A percentile compares a stretch with the other conserved stretches of the same genome.
Evolutionary conservation across 2,888 invertebrate genomes (phyloP).

Genomic region (Selenia dentaria): DNA sequence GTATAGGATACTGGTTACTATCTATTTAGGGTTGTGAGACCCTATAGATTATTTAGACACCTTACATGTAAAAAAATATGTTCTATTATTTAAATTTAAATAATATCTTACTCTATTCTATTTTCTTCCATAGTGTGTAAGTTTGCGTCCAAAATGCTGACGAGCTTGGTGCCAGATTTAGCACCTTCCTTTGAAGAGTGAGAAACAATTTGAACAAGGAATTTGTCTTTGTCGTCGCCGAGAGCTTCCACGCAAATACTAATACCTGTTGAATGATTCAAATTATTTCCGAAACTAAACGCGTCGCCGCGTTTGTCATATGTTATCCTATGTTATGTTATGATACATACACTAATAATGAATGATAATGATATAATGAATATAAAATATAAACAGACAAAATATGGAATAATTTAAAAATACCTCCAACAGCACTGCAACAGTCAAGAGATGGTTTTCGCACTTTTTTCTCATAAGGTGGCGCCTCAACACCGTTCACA

Average conservation of each 20-base stretch:
- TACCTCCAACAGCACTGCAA: constrained; percentile 78
- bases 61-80: too few species aligned
- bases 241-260: constrained; percentile 72
- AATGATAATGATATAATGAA: too few species aligned
- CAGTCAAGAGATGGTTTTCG: constrained; percentile 71
- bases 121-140: constrained; percentile 88
- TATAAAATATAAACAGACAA: neutral
- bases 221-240: constrained; percentile 77
- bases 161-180: constrained; percentile 84
- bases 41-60: too few species aligned
- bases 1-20: too few species aligned
- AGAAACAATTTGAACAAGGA: constrained; percentile 85
- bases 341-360: too few species aligned
- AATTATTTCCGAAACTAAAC: too few species aligned
- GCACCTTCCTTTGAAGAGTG: constrained; percentile 83
- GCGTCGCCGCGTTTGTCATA: too few species aligned
- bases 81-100: too few species aligned
- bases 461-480: constrained; percentile 57
- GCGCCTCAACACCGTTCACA: constrained; percentile 49
- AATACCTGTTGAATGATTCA: constrained; percentile 55
- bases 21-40: too few species aligned
- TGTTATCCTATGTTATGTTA: too few species aligned
- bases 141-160: constrained; percentile 84
- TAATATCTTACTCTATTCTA: constrained; percentile 80
- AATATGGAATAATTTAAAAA: neutral